These are phyloP conservation scores for Oenanthe oenanthe DNA, from an alignment of 2,113 vertebrate genomes.

Conservation along the genomic window DNA sequence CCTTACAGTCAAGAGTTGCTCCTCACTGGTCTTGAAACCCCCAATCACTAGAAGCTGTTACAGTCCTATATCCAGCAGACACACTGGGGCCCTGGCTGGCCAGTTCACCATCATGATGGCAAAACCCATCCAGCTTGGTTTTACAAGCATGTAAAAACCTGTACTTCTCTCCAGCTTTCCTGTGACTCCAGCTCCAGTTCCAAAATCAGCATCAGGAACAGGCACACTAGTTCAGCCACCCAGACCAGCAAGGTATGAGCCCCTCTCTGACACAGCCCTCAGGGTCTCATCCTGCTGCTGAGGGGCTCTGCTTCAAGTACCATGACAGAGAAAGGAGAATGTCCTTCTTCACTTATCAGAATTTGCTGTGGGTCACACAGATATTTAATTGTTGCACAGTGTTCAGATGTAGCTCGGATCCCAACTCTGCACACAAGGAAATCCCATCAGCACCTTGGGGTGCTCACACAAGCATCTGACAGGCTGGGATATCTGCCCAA, in stretches of 20 bases:
- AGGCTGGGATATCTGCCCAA: neutral
- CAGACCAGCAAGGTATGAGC: neutral
- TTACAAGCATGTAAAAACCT: neutral
- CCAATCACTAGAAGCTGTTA: neutral
- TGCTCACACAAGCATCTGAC: neutral
- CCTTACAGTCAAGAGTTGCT: neutral
- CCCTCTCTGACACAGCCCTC: neutral
- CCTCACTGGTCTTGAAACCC: neutral
- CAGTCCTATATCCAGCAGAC: neutral
- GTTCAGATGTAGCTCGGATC: neutral
- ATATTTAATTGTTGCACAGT: too few species aligned
- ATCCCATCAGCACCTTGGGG: neutral
- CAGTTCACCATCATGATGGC: accelerated
- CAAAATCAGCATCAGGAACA: neutral
- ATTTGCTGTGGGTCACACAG: neutral
- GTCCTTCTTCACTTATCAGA: neutral
- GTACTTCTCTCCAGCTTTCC: neutral
- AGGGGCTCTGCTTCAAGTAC: neutral
- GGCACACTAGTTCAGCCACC: neutral
- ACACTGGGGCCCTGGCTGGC: neutral
- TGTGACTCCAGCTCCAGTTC: neutral
- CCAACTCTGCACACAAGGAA: too few species aligned
- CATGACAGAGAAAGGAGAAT: neutral
- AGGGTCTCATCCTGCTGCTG: neutral
- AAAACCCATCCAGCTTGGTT: neutral